phyloP scores from a whole-genome alignment of 2,797 vertebrate genomes.

The Nyctalus aviator region DNA sequence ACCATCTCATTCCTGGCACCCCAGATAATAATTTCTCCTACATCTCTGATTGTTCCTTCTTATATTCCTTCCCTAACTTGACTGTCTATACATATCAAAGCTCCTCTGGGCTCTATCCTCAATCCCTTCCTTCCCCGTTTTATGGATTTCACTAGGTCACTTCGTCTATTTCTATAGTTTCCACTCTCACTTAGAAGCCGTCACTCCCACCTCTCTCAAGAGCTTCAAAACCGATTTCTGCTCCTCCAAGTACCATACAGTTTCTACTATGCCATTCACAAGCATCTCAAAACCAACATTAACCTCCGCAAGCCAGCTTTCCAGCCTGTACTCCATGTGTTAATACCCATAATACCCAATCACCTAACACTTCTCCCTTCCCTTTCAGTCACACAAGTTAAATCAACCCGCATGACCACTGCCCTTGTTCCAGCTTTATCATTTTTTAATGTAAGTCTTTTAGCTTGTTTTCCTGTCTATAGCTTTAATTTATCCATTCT shows the following conservation, averaged over 20 bases:
- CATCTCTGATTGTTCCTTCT: not conserved
- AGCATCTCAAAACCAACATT: constrained; percentile 32
- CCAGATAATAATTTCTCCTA: constrained; percentile 1
- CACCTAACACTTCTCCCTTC: not conserved
- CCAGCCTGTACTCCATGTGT: not conserved
- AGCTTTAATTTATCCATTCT: constrained; percentile 31
- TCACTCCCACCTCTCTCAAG: not conserved
- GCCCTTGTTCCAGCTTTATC: not conserved
- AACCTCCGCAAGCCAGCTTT: constrained; percentile 23
- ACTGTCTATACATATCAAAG: not conserved
- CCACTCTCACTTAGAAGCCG: constrained; percentile 4
- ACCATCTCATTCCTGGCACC: not conserved
- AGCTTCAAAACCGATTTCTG: constrained; percentile 36
- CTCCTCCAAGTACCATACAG: not conserved
- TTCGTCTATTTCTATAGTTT: constrained; percentile 31
- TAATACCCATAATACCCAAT: not conserved
- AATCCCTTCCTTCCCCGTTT: not conserved
- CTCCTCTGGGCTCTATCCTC: not conserved
- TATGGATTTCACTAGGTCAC: constrained; percentile 24
- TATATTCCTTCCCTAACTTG: constrained; percentile 2
- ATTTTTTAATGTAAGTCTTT: not conserved
- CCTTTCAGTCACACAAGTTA: constrained; percentile 30
- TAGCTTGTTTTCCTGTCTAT: not conserved
- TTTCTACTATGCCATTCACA: constrained; percentile 20
- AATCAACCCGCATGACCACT: not conserved